Evolutionary conservation across 2,797 vertebrate species (phyloP), one percentile per base, ranked within the genome.

Genomic region (Toxotes lorentzi): DNA sequence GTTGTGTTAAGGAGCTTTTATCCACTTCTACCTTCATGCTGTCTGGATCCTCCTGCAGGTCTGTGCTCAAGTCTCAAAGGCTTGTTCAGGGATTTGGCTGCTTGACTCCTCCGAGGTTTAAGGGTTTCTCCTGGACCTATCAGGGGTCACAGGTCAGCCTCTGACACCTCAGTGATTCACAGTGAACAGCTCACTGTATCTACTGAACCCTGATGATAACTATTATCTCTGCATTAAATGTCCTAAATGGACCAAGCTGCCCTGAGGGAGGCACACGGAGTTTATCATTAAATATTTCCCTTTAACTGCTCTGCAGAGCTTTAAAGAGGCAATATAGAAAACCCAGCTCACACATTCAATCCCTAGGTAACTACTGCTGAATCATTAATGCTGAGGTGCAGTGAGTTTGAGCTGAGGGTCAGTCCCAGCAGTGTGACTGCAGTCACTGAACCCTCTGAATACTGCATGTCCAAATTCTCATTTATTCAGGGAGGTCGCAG

Each of bases 371-470:
- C 74, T 19, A 4, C 53, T 34, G 47, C 0, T 85, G 75, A 79
- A 89, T 89, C 51, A 63, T 83, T 78, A 27, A 82, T 68, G 76
- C 53, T 11, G 61, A 72, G 56, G 50, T 23, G 68, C 68, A 13
- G n/a, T 2, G 43, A 14, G 40, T 56, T 43, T 23, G 59, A 67
- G 50, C 47, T 3, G 51, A 27, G 54, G 41, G 70, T 47, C 64
- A 34, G 27, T 67, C 65, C 57, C 35, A 10, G 12, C 2, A 2
- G 59, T n/a, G 64, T 19, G 83, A 54, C 71, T 61, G 71, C 65
- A 57, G 68, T 9, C 64, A 4, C 56, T 79, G 78, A 83, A 73
- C 85, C 66, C 48, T 76, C 58, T 85, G 59, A 79, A 87, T 83
- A 73, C 82, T 87, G 54, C 66, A 81, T 73, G 77, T 64, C 57